Evolutionary conservation across 2,888 invertebrate genomes (phyloP).

Genomic region (Epistrophe grossulariae): DNA sequence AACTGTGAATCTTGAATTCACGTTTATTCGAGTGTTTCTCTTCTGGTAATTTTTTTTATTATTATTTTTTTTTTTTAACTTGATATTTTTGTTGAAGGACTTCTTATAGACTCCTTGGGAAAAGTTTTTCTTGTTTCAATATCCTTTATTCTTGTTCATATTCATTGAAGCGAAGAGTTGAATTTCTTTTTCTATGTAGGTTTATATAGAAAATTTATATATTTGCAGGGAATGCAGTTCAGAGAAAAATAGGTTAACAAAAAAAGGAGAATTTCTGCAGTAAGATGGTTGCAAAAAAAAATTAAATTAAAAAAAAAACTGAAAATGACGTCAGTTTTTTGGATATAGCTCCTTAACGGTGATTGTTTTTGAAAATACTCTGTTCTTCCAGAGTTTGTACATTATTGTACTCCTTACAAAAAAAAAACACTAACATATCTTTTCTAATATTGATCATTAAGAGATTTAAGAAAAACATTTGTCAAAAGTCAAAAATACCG

Average conservation of each 20-base stretch:
- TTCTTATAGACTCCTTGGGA: conserved; percentile 51
- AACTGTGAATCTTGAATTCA: conserved; percentile 68
- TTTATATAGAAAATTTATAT: conserved; percentile 44
- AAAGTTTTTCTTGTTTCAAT: conserved; percentile 38
- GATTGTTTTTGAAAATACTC: no score
- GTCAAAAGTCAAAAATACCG: no score
- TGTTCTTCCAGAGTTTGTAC: no score
- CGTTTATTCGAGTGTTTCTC: conserved; percentile 68
- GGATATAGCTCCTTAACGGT: no score
- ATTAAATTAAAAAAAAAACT: no score
- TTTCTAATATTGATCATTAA: no score
- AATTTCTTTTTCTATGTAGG: conserved; percentile 23
- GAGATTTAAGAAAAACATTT: no score
- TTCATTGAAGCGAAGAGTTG: conserved; percentile 43
- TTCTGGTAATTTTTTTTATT: conserved; percentile 35
- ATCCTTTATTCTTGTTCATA: conserved; percentile 38
- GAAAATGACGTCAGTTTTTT: no score
- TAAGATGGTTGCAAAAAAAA: background rate
- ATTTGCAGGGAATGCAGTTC: conserved; percentile 47
- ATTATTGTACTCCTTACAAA: no score
- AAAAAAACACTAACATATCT: no score
- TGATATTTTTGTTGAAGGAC: background rate
- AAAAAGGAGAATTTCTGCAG: conserved; percentile 23
- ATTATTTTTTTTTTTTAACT: background rate
- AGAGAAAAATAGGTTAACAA: conserved; percentile 15